Base-by-base conservation (phyloP, 2,888 invertebrate genomes). In the Tholera decimalis region DNA sequence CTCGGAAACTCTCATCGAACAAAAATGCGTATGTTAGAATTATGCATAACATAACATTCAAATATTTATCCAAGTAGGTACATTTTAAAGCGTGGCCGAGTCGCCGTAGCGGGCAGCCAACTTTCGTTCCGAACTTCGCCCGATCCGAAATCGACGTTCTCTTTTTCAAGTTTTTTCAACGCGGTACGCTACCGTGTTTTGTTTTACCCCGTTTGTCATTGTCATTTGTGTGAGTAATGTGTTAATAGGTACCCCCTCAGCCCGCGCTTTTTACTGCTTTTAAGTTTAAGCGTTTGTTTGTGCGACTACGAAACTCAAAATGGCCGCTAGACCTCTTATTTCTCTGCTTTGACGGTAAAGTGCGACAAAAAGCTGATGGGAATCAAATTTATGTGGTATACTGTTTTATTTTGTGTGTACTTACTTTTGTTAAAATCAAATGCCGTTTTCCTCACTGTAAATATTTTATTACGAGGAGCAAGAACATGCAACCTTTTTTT, bases 171-270 rank as follows among this genome's bases (percentile, higher is more conserved):
- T 77, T 82, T 85, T 80, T 84, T 80, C 80, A 79, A 73, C 76
- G 82, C 82, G 77, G 73, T 80, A 79, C 75, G 77, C 66, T 77
- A 55, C 73, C 67, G 72, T 80, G 83, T 86, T 87, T 87, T 85
- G 81, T 88, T 87, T 85, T 85, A 82, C 83, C 81, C 84, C 84
- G 84, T 88, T 87, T 85, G 84, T 85, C 85, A 85, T 83, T 84
- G 86, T 87, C 87, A 83, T 80, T 87, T 84, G 86, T 85, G 85
- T 86, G 87, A 88, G 87, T 87, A 86, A 88, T 87, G 87, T 86
- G 85, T 83, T 88, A 88, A 88, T 88, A 86, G 87, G 87, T 83
- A 83, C 83, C 82, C 83, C 80, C 74, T 73, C 73, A 77, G 79
- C 62, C 65, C 72, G 62, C 80, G 83, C 83, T 82, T 84, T 84